Base-by-base conservation (phyloP, 2,113 vertebrate species). In the Eurystomus gularis region DNA sequence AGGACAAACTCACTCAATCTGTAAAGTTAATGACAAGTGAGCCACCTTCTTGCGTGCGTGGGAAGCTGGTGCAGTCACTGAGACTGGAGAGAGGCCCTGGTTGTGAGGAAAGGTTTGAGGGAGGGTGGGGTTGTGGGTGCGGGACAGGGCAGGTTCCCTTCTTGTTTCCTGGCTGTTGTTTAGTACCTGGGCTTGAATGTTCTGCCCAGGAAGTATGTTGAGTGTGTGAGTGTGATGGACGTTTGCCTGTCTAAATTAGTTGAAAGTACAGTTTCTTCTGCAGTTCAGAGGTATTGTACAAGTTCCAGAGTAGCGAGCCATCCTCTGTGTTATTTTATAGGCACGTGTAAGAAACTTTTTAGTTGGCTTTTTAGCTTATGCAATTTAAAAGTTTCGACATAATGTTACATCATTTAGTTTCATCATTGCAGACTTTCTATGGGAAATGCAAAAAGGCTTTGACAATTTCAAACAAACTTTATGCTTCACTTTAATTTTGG, bases 341-440 rank as follows among this genome's bases (percentile, higher is more conserved):
- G 66, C 26, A 35, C 4, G 2, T 40, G 1, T 4, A 44, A 57
- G 48, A 48, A 68, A 31, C 13, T 55, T 55, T 42, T 42, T 24
- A n/a, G 25, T 76, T 69, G 55, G 6, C 55, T 33, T 69, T 40
- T 29, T 77, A 61, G 79, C 29, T 96, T 11, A 11, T 77, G 78
- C 58, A 81, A 2, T 46, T 77, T 62, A 9, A 39, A 58, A 51
- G 57, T 93, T 94, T 91, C 95, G 52, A 70, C 80, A 72, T 64
- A 9, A 4, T 24, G 13, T 95, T 89, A 87, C 84, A 89, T 64
- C 48, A 72, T 68, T n/a, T 13, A 23, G 23, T 91, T 93, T 79
- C 57, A 11, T 85, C 20, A 25, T 46, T 72, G 44, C 28, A 55
- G 61, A 1, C 17, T 51, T 75, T 33, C 33, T 75, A 51, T 68